Evolutionary conservation across 2,888 invertebrate species (phyloP), one percentile per base, ranked within the genome.

Genomic region (Drosophila infuscata): DNA sequence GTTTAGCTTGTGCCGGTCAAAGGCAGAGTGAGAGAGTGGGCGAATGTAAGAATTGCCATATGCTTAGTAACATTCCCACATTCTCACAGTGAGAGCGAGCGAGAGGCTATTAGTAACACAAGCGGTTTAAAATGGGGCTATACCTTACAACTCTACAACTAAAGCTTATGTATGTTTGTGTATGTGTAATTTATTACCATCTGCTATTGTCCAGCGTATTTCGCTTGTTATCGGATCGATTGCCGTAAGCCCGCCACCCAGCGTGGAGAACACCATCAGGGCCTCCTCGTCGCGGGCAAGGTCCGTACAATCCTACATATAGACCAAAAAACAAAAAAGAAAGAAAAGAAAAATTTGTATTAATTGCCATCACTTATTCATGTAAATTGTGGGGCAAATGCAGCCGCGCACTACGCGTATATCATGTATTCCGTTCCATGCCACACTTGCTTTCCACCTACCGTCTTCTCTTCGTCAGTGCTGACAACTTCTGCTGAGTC

Each of bases 221-320:
- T 96, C 95, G 70, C 99, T 99, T 63, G 97, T 96, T 80, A 95
- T 94, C 82, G 97, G 96, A 91, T 98, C 97, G 56, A 99, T 95
- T n/a, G 98, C 99, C 81, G 97, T 96, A 91, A 99, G 95, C 76
- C 96, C 96, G 81, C 99, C 99, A 92, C 98, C 98, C 83, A 99
- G 94, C 54, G 99, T 99, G 52, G 98, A 98, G 91, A 99, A 96
- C 75, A 99, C 95, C 83, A 99, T 93, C 51, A 97, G 94, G 79
- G 96, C 94, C 90, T 96, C 96, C 91, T 96, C 95, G 84, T 95
- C 95, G 74, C 95, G 94, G 52, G 96, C 95, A 84, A 96, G 91
- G 88, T 96, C 96, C 7, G 96, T 96, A 88, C 93, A 95, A 81
- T 94, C 94, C 88, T 88, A 66, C 35, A 29, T 20, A 30, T 46